Conservation (phyloP, 2,888 invertebrate genomes). For the Hydriomena furcata region DNA sequence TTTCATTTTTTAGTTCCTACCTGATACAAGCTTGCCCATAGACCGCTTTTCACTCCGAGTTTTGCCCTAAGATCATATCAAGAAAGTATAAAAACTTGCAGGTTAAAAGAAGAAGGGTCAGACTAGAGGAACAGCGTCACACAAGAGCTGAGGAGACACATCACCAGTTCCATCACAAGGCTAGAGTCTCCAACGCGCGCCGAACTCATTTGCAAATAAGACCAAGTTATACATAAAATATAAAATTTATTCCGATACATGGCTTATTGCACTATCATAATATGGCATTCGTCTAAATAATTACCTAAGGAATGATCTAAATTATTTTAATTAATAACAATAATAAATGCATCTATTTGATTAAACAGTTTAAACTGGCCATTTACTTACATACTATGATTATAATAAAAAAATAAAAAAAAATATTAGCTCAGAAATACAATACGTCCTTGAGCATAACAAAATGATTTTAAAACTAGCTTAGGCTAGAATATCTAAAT, state of each 20-base stretch:
- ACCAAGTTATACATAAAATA: constrained; percentile 40
- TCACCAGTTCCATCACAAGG: constrained; percentile 10
- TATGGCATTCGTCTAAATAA: constrained; percentile 25
- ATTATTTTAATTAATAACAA: constrained; percentile 18
- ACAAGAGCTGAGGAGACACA: background rate
- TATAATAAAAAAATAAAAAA: background rate
- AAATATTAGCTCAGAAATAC: background rate
- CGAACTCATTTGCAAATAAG: constrained; percentile 42
- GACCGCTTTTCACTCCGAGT: too few species aligned
- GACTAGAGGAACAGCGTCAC: background rate
- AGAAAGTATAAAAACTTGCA: background rate
- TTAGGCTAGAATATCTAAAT: too few species aligned
- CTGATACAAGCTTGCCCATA: too few species aligned
- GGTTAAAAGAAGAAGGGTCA: constrained; percentile 8
- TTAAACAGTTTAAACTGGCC: constrained; percentile 6
- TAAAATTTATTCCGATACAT: constrained; percentile 38
- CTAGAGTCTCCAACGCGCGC: background rate
- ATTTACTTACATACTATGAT: background rate
- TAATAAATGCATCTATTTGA: constrained; percentile 28
- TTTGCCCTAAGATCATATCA: background rate
- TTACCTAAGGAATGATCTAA: constrained; percentile 10
- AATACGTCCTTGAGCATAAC: background rate
- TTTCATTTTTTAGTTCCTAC: too few species aligned
- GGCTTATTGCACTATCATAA: constrained; percentile 22
- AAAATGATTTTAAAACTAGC: background rate